Conservation (phyloP, 2,113 vertebrate genomes). For the Saguinus imperator region DNA sequence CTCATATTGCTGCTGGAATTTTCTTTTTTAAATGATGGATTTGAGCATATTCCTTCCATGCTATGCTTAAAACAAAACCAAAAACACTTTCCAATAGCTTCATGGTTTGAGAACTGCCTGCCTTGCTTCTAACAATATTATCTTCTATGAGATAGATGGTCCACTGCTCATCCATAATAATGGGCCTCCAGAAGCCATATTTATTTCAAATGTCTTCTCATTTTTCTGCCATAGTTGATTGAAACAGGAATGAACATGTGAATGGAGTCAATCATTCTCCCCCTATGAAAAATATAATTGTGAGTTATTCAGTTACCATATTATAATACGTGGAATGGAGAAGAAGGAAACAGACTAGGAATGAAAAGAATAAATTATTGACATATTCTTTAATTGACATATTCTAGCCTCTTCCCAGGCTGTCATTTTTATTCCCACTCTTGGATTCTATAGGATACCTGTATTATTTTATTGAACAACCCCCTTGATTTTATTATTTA, state of each 20-base stretch:
- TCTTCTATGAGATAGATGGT: background rate
- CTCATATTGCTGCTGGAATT: background rate
- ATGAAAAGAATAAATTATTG: background rate
- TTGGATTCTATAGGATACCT: background rate
- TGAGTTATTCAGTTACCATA: background rate
- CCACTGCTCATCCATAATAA: too few relatives aligned
- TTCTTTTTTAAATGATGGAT: conserved; percentile 9
- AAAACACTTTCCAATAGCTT: background rate
- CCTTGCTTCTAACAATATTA: background rate
- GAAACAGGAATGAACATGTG: background rate
- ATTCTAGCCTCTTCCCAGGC: background rate
- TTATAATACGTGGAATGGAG: background rate
- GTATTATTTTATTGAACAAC: background rate
- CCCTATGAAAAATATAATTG: background rate
- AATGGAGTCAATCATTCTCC: background rate
- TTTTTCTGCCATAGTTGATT: background rate
- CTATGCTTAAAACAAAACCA: background rate
- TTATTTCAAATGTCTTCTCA: background rate
- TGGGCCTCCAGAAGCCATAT: background rate
- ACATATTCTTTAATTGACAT: background rate
- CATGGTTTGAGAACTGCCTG: background rate
- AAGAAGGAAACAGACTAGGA: background rate
- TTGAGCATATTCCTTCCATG: background rate
- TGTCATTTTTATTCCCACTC: background rate
- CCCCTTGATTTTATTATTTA: background rate